Evolutionary conservation across 2,888 invertebrate species (phyloP).

Genomic region (Watsonalla binaria): DNA sequence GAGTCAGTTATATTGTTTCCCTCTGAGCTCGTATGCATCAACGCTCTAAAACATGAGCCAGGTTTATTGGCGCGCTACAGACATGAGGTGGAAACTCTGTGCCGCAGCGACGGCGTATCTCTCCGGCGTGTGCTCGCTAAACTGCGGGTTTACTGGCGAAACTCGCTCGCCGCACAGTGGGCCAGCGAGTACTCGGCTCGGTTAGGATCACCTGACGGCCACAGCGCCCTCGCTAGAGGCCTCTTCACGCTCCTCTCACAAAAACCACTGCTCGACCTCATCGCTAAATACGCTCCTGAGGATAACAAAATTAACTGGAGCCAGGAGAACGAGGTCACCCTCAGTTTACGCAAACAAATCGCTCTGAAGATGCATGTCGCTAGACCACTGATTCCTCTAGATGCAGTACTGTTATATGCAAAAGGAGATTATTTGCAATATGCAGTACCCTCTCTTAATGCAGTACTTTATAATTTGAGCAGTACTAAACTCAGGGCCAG

Average conservation of each 20-base stretch:
- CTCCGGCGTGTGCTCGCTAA: conserved; percentile 37
- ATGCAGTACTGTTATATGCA: conserved; percentile 43
- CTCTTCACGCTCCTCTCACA: conserved; percentile 40
- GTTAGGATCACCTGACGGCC: conserved; percentile 28
- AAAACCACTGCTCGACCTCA: conserved; percentile 29
- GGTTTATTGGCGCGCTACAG: conserved; percentile 32
- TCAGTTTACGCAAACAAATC: conserved; percentile 46
- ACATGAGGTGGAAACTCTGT: conserved; percentile 29
- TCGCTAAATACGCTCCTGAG: conserved; percentile 45
- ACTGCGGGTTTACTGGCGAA: conserved; percentile 51
- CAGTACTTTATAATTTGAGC: conserved; percentile 51
- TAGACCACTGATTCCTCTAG: conserved; percentile 49
- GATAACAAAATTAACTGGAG: conserved; percentile 48
- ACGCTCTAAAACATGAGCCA: conserved; percentile 56
- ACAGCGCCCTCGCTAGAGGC: conserved; percentile 40
- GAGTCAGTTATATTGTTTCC: conserved; percentile 45
- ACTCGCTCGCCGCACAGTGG: conserved; percentile 40
- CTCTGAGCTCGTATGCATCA: conserved; percentile 42
- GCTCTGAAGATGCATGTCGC: conserved; percentile 57
- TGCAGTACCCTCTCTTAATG: conserved; percentile 48
- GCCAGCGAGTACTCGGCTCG: conserved; percentile 25
- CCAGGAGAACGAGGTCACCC: conserved; percentile 35
- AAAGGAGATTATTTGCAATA: conserved; percentile 58
- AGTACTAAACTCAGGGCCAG: conserved; percentile 13
- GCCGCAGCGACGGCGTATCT: conserved; percentile 28